phyloP scores from a whole-genome alignment of 2,113 vertebrate genomes.

The Alligator sinensis region DNA sequence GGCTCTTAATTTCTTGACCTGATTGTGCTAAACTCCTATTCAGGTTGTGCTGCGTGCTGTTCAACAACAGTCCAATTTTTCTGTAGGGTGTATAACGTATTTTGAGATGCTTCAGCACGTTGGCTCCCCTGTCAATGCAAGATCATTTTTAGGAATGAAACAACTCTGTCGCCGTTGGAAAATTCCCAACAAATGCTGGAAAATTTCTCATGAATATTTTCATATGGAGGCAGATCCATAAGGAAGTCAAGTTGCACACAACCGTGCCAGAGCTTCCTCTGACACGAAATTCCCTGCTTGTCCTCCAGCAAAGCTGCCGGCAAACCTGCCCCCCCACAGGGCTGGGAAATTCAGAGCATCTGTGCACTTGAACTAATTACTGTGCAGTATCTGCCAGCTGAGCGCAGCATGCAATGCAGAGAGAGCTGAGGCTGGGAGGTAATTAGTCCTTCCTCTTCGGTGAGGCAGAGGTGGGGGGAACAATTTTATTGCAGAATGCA shows the following conservation, averaged over 20 bases:
- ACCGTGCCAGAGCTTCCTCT: background rate
- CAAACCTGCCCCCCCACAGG: background rate
- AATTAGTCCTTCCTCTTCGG: slow-evolving; percentile 40
- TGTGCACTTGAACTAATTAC: slow-evolving; percentile 52
- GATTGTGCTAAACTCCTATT: background rate
- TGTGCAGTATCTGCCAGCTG: slow-evolving; percentile 2
- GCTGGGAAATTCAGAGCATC: slow-evolving; percentile 39
- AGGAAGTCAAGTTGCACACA: background rate
- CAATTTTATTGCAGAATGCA: background rate
- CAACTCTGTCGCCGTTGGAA: background rate
- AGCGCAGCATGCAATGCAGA: background rate
- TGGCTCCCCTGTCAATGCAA: background rate
- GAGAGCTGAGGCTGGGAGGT: slow-evolving; percentile 25
- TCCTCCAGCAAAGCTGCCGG: slow-evolving; percentile 28
- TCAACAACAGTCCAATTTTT: no score
- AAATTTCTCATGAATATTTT: slow-evolving; percentile 37
- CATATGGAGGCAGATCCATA: background rate
- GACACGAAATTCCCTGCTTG: background rate
- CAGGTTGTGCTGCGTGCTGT: background rate
- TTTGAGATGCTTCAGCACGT: background rate
- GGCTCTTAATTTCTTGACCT: background rate
- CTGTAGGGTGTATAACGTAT: background rate
- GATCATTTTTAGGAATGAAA: background rate
- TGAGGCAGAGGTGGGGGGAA: background rate
- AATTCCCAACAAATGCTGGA: background rate